These are phyloP conservation scores for Orestias chungarensis DNA, from an alignment of 2,797 vertebrate genomes.

Conservation along the genomic window DNA sequence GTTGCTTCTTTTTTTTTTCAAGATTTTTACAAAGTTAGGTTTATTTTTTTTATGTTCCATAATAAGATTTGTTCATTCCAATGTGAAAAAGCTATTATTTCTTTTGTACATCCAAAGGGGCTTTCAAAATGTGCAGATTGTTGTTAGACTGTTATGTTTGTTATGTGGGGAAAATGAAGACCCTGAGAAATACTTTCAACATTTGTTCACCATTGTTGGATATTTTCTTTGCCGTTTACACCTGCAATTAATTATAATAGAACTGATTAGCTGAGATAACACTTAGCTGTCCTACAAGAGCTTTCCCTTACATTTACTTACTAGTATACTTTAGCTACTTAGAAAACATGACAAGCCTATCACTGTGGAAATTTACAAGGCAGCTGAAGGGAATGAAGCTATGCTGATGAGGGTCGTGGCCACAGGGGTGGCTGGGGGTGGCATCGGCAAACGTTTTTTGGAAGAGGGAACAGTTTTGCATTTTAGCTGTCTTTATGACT, in stretches of 20 bases:
- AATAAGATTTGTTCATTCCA: slow-evolving; percentile 17
- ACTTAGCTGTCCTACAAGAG: not conserved
- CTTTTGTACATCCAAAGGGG: not conserved
- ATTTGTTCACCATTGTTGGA: not conserved
- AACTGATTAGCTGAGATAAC: not conserved
- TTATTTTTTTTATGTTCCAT: slow-evolving; percentile 31
- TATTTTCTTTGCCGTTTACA: not conserved
- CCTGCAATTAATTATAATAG: not conserved
- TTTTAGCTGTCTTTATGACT: too few relatives aligned
- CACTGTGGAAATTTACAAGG: not conserved
- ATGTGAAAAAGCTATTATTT: not conserved
- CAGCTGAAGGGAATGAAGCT: not conserved
- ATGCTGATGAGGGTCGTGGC: too few relatives aligned
- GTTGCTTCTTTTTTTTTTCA: slow-evolving; percentile 41
- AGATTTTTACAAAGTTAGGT: slow-evolving; percentile 28
- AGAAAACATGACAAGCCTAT: not conserved
- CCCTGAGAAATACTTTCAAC: not conserved
- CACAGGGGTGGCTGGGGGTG: too few relatives aligned
- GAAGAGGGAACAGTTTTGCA: too few relatives aligned
- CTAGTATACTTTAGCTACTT: not conserved
- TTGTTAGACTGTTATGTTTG: not conserved
- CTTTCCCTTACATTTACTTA: not conserved
- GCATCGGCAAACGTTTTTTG: too few relatives aligned
- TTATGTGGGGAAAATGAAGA: not conserved
- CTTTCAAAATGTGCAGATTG: not conserved